phyloP scores from a whole-genome alignment of 2,113 vertebrate genomes.

The Bubalus kerabau region DNA sequence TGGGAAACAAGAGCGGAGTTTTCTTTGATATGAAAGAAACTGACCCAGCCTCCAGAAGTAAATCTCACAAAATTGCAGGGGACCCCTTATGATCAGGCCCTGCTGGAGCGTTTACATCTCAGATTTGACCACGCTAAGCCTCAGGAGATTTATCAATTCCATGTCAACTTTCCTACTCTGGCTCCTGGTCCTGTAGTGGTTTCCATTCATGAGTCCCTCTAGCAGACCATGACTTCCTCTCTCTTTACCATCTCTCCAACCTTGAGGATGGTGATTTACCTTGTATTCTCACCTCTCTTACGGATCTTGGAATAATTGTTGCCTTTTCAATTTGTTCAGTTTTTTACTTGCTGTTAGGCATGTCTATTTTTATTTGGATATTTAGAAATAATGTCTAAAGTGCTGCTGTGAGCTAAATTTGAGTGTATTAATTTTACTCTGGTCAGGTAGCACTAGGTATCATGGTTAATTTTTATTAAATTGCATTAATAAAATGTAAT shows the following conservation, averaged over 20 bases:
- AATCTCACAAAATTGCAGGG: neutral
- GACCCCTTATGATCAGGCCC: neutral
- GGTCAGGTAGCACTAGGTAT: neutral
- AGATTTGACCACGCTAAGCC: neutral
- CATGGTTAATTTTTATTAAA: neutral
- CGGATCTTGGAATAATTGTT: neutral
- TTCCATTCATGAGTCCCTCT: neutral
- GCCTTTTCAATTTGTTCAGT: neutral
- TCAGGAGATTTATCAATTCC: neutral
- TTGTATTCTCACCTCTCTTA: neutral
- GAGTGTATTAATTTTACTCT: neutral
- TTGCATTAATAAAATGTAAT: neutral
- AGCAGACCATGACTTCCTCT: no score
- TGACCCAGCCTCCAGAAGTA: neutral
- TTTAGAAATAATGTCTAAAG: neutral
- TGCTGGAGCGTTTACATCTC: neutral
- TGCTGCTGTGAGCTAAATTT: neutral
- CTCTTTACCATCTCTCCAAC: neutral
- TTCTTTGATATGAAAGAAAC: neutral
- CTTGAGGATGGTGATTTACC: neutral
- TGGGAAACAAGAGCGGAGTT: neutral
- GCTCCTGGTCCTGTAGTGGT: neutral
- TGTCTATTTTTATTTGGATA: neutral
- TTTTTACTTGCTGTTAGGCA: neutral
- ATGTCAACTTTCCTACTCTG: neutral